Conservation (phyloP, 2,113 vertebrate species). For the Grus americana region DNA sequence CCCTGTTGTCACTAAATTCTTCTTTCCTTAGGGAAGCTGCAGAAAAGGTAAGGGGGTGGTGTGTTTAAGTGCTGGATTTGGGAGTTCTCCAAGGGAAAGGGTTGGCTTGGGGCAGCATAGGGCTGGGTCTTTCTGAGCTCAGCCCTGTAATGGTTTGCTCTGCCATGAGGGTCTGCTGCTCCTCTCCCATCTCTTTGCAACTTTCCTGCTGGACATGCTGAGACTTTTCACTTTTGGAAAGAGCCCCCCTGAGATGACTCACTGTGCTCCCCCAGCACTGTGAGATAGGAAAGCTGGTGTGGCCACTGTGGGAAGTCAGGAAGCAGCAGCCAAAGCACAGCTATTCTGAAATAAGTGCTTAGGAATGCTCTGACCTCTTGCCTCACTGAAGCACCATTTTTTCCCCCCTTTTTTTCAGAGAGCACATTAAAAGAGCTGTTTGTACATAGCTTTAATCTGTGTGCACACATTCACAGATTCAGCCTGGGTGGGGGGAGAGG, state of each 20-base stretch:
- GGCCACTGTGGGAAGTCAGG: conserved; percentile 39
- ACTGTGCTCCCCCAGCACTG: not conserved
- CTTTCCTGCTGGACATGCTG: not conserved
- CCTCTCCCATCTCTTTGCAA: not conserved
- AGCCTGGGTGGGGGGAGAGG: not conserved
- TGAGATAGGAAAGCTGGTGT: conserved; percentile 22
- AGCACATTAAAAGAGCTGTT: conserved; percentile 61
- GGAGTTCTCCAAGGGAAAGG: not conserved
- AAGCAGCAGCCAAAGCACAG: conserved; percentile 6
- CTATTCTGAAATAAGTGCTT: conserved; percentile 55
- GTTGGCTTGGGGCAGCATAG: not conserved
- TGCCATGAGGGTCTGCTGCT: not conserved
- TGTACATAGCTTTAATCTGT: conserved; percentile 17
- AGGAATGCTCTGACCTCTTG: conserved; percentile 68
- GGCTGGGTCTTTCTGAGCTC: not conserved
- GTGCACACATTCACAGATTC: not conserved
- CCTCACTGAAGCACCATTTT: not conserved
- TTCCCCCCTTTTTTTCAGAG: not conserved
- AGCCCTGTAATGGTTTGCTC: not conserved
- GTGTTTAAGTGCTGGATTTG: accelerated
- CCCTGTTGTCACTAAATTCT: not conserved
- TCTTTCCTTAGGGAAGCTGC: not conserved
- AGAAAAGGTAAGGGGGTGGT: not conserved
- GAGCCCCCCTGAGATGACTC: not conserved
- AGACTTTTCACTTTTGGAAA: not conserved